Evolutionary conservation across 1,140 invertebrate species (phyloP), one percentile per base, ranked within the genome.

Genomic region (Philotrypesis tridentata): DNA sequence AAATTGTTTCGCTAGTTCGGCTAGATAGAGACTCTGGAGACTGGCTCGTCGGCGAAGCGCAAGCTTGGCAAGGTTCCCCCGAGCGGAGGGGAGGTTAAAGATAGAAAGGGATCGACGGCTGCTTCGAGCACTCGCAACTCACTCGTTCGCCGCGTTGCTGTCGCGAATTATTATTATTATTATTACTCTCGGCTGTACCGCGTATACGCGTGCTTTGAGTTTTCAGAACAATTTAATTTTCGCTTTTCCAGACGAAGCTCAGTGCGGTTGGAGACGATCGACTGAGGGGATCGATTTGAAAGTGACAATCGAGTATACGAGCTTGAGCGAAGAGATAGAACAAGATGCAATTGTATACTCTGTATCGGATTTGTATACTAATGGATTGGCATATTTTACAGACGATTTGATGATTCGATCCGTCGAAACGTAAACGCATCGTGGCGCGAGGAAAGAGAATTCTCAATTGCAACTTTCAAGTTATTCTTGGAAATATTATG

Each of bases 1-100:
- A 82, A 82, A 82, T 48, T 78, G 81, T 82, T 74, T 77, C 80
- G 55, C 33, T 55, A 73, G 37, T 31, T 72, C 17, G 67, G 37
- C 29, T 12, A 43, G 31, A 60, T 43, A 9, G 25, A 17, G 43
- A 0, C 74, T 31, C 14, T 43, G 74, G 37, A 76, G 21, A 73
- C 37, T 23, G 25, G 71, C 67, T 55, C 48, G 48, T 17, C 48
- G 11, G 48, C n/a, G 55, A n/a, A n/a, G 23, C 61, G 74, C 74
- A 23, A 21, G n/a, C 61, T 77, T 77, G 60, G 74, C 72, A 75
- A 75, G 48, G 71, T 29, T 73, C 43, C 71, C 8, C 14, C 31
- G 23, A 65, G 63, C 12, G 33, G 63, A 37, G 37, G 63, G 21
- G 55, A 29, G 31, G 61, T 78, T 67, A 77, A 77, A 67, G 33